phyloP scores from a whole-genome alignment of 2,113 vertebrate genomes.

The Cavia porcellus region DNA sequence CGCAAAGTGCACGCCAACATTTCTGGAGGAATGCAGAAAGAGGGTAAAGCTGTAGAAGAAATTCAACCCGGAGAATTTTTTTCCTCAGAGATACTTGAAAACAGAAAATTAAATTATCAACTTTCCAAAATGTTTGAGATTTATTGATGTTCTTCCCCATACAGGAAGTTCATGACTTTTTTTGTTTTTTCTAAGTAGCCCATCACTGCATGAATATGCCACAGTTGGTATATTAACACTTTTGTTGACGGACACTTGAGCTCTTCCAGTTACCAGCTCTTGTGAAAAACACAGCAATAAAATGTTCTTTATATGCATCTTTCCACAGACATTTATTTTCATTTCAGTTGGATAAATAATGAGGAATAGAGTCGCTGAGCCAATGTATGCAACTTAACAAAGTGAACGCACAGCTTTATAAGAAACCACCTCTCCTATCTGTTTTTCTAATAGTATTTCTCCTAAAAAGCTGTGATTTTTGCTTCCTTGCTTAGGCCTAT shows the following conservation, averaged over 20 bases:
- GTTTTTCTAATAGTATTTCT: not conserved
- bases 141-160: not conserved
- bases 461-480: not conserved
- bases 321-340: constrained; percentile 39
- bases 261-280: constrained; percentile 5
- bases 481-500: not conserved
- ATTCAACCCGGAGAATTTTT: not conserved
- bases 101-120: not conserved
- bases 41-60: not conserved
- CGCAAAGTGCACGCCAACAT: constrained; percentile 28
- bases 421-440: not conserved
- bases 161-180: not conserved
- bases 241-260: constrained; percentile 29
- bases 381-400: not conserved
- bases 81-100: constrained; percentile 1
- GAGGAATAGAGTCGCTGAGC: not conserved
- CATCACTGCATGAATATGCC: not conserved
- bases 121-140: constrained; percentile 1
- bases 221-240: constrained; percentile 14
- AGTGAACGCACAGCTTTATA: not conserved
- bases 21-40: not conserved
- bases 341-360: constrained; percentile 53
- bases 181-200: constrained; percentile 4
- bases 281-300: constrained; percentile 20
- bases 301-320: not conserved